Base-by-base conservation (phyloP, 2,888 invertebrate genomes). In the Petrolisthes manimaculis region DNA sequence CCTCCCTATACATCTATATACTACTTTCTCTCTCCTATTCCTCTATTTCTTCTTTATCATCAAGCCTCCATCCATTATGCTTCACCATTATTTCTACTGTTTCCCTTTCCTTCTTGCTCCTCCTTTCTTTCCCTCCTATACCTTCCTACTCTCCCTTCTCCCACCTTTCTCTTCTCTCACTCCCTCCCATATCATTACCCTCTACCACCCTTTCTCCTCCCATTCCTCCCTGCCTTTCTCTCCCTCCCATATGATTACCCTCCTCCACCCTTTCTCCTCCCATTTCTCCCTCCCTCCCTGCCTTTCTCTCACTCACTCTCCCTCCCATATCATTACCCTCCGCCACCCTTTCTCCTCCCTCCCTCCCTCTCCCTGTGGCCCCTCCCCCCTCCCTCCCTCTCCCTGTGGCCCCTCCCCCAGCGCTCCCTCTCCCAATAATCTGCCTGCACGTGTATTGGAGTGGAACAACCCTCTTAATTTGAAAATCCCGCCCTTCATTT, bases 401-500 rank as follows among this genome's bases (percentile, higher is more conserved):
- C 14, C 8, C 67, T 37, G 61, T 21, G 5, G 1, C 24, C 14
- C 21, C 56, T n/a, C 5, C 24, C 78, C 75, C 53, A 24, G 81
- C 61, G 75, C 82, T 82, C 78, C 67, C 21, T 78, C 67, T 61
- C 24, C 86, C 89, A 89, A 89, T 89, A 89, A 89, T 87, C 84
- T 84, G 88, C 75, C 82, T 81, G 85, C 82, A 82, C 87, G 89
- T 84, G 85, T 90, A 90, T 90, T 90, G 87, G 89, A 69, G 82
- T 85, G 89, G 89, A 90, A 90, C 85, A 89, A 89, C 89, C 87
- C 89, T 89, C 89, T 89, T 89, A 89, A 89, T 89, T 89, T 89
- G 89, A 89, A 89, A 89, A 89, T 84, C 89, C 87, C 89, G 87
- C 89, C 87, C 84, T 89, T 89, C 87, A 89, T 89, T 89, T 89